A percentile compares a stretch with the other conserved stretches of the same genome.
Conservation (phyloP, 2,888 invertebrate species). For the Scaptomyza tumidula region DNA sequence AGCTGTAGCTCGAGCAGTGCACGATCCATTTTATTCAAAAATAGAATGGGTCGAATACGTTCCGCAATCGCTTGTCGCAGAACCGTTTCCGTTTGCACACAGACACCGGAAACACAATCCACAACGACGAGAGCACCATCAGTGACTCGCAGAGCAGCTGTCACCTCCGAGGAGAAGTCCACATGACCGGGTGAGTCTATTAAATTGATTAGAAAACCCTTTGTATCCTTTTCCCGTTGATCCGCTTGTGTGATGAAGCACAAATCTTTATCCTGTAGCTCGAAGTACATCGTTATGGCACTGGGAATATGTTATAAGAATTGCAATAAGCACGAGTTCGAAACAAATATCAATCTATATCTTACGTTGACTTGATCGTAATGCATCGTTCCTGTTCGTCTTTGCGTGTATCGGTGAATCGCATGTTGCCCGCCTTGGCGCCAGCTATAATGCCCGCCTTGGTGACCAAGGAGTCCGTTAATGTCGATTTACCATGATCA, state of each 20-base stretch:
- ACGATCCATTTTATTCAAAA: constrained; percentile 99
- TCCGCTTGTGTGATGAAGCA: constrained; percentile 95
- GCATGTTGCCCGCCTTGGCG: constrained; percentile 98
- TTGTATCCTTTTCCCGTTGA: constrained; percentile 94
- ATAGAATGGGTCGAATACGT: constrained; percentile 99
- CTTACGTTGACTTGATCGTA: constrained; percentile 98
- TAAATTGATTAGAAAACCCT: constrained; percentile 99
- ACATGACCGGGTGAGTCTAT: constrained; percentile 99
- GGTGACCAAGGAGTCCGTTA: constrained; percentile 98
- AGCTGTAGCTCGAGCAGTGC: constrained; percentile 98
- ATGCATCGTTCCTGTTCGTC: constrained; percentile 99
- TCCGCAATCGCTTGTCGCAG: constrained; percentile 99
- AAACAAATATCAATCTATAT: not conserved
- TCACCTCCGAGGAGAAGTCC: constrained; percentile 99
- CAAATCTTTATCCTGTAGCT: constrained; percentile 96
- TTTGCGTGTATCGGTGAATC: constrained; percentile 99
- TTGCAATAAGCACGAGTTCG: not conserved
- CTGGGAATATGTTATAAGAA: constrained; percentile 85
- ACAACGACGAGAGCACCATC: constrained; percentile 99
- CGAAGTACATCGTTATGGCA: constrained; percentile 99
- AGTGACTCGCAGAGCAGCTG: constrained; percentile 99
- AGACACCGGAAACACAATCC: constrained; percentile 99
- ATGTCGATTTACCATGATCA: constrained; percentile 99
- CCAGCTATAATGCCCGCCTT: constrained; percentile 99
- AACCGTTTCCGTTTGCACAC: constrained; percentile 99